A percentile compares a stretch with the other conserved stretches of the same genome.
These are phyloP conservation scores for Erpetoichthys calabaricus DNA, from an alignment of 2,797 vertebrate genomes.

Conservation along the genomic window DNA sequence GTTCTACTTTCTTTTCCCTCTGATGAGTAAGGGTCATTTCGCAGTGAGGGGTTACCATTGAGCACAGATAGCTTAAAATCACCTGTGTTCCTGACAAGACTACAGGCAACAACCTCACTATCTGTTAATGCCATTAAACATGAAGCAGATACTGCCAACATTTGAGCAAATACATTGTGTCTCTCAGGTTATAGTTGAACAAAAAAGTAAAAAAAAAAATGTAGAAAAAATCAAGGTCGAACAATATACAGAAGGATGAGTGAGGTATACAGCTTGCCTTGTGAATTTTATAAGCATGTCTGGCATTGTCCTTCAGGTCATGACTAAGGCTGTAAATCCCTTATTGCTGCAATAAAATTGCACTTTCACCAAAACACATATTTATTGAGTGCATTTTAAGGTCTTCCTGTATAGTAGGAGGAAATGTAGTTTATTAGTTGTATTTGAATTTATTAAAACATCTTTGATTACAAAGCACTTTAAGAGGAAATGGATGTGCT, in stretches of 20 bases:
- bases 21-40: background rate
- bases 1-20: background rate
- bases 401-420: too few species aligned
- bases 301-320: slow-evolving; percentile 12
- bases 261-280: background rate
- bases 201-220: too few species aligned
- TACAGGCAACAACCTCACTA: too few species aligned
- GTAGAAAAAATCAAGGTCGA: background rate
- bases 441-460: too few species aligned
- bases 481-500: too few species aligned
- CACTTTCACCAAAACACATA: background rate
- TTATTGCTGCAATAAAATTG: slow-evolving; percentile 14
- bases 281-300: background rate
- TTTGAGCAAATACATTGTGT: too few species aligned
- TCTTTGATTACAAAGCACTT: too few species aligned
- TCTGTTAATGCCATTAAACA: too few species aligned
- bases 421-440: too few species aligned
- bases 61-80: background rate
- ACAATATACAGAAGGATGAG: background rate
- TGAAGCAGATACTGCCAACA: too few species aligned
- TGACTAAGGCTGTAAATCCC: slow-evolving; percentile 17
- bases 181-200: background rate
- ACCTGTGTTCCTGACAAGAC: too few species aligned
- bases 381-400: background rate
- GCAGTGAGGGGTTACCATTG: background rate